Percentiles rank a stretch among this genome's conserved stretches.
phyloP scores from a whole-genome alignment of 2,888 invertebrate species.

The Andrena minutula region DNA sequence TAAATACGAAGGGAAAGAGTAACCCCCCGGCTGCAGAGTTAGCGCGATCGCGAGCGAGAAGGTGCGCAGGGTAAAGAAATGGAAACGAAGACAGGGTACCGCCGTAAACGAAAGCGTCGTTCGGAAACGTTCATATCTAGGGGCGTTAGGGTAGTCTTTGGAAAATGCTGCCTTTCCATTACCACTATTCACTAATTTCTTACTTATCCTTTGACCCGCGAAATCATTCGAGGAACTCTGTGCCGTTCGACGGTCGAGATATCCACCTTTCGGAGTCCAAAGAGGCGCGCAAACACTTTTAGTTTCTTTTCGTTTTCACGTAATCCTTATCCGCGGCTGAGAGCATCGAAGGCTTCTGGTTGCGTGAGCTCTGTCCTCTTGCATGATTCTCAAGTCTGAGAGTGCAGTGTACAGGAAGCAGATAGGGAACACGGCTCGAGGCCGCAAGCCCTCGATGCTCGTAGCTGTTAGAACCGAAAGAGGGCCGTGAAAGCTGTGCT shows the following conservation, averaged over 20 bases:
- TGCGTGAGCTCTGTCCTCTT: neutral
- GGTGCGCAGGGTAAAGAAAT: conserved; percentile 8
- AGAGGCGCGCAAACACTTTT: neutral
- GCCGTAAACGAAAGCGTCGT: conserved; percentile 23
- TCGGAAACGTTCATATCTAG: conserved; percentile 41
- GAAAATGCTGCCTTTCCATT: conserved; percentile 47
- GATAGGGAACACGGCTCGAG: neutral
- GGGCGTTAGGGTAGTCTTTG: conserved; percentile 40
- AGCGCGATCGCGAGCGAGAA: conserved; percentile 5
- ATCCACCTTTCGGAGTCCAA: neutral
- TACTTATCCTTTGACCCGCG: conserved; percentile 16
- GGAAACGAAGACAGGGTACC: conserved; percentile 53
- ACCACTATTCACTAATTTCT: conserved; percentile 21
- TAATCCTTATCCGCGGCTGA: neutral
- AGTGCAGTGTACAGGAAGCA: neutral
- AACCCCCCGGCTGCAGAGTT: conserved; percentile 17
- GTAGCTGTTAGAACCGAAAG: neutral
- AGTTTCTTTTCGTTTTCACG: neutral
- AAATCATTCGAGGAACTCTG: conserved; percentile 18
- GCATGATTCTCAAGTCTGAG: neutral
- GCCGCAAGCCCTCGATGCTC: neutral
- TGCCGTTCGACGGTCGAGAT: neutral
- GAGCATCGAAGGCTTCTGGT: neutral
- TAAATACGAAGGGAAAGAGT: conserved; percentile 53
- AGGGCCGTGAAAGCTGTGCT: neutral